Evolutionary conservation across 2,113 vertebrate species (phyloP).

Genomic region (Peucedramus taeniatus): DNA sequence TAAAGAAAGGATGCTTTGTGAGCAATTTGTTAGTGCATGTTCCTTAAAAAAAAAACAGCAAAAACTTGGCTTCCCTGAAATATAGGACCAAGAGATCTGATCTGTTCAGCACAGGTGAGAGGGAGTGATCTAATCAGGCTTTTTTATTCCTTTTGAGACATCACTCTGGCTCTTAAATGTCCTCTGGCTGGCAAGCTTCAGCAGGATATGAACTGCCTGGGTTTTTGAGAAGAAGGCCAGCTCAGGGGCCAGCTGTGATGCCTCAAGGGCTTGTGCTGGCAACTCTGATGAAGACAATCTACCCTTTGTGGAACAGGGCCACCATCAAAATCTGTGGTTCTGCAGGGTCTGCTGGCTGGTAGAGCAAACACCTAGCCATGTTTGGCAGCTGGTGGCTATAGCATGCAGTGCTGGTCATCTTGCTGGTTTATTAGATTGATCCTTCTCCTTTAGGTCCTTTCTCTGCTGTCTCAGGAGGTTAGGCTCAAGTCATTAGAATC

Average conservation of each 20-base stretch:
- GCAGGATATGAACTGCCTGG: background rate
- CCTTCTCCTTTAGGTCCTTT: background rate
- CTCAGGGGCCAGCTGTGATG: background rate
- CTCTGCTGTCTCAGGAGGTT: background rate
- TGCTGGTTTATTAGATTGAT: background rate
- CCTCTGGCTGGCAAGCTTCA: background rate
- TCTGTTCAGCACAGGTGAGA: background rate
- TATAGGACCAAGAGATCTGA: background rate
- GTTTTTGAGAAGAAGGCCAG: background rate
- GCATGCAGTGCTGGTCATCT: background rate
- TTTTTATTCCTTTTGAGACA: background rate
- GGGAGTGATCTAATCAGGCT: background rate
- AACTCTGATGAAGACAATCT: background rate
- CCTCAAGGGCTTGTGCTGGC: background rate
- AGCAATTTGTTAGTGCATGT: background rate
- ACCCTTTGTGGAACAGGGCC: background rate
- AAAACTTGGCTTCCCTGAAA: background rate
- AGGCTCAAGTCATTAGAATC: background rate
- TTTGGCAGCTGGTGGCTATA: background rate
- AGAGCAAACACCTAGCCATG: background rate
- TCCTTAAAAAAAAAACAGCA: background rate
- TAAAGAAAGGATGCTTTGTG: conserved; percentile 28
- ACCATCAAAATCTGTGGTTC: background rate
- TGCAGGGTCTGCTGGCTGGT: background rate
- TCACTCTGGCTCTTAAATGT: background rate